Evolutionary conservation across 2,113 vertebrate species (phyloP), one percentile per base, ranked within the genome.

Genomic region (Girardinichthys multiradiatus): DNA sequence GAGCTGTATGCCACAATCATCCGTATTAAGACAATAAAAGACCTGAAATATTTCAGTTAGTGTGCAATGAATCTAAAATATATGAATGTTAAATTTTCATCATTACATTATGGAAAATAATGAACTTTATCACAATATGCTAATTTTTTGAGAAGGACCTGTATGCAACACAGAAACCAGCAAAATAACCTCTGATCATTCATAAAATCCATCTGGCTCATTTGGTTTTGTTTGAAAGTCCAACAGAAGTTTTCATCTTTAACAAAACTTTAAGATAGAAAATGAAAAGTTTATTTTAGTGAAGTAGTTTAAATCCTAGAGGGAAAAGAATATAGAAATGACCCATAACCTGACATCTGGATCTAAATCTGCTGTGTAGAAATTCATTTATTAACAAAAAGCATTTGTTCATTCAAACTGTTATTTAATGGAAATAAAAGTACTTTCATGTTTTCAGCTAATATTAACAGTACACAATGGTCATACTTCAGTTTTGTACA

Each of bases 401-500:
- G 30, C 4, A 68, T 27, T 0, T 12, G 27, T 11, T 45, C 13
- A 24, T 69, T 77, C 76, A 51, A 82, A 74, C 30, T 66, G 64
- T 86, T 81, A 70, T 90, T 88, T 89, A 85, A 84, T 89, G 57
- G 73, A 84, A 86, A 82, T 83, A 84, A 76, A 83, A 72, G 74
- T 84, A 90, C 69, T 64, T 74, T 79, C 54, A 73, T 33, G 28
- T 68, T 65, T 81, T 87, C 72, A 81, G 72, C 82, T 87, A 83
- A 81, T 85, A 81, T 82, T 67, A 77, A 86, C 86, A 89, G 76
- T 82, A 87, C 79, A 83, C 73, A 78, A 30, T 66, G 37, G 79
- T 60, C 80, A 81, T 84, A 80, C 72, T 76, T 81, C 15, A 11
- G 70, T 83, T 90, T 92, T 90, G 89, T 93, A 92, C 91, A 92